A percentile compares a stretch with the other conserved stretches of the same genome.
phyloP scores from a whole-genome alignment of 2,113 vertebrate species.

The Larimichthys polyactis region DNA sequence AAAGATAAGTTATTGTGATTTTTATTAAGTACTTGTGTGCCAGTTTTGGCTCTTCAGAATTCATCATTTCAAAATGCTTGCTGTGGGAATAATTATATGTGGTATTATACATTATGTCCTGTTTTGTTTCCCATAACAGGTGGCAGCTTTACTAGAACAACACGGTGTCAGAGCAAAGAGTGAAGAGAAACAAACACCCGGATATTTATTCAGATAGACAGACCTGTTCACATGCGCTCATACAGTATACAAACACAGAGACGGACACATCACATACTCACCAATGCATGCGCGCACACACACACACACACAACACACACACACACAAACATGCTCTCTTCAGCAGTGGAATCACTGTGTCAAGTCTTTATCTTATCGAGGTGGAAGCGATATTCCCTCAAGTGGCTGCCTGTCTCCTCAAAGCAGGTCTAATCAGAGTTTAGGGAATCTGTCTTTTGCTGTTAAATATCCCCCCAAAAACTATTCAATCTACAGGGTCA shows the following conservation, averaged over 20 bases:
- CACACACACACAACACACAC: not conserved
- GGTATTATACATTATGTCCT: not conserved
- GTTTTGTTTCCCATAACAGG: slow-evolving; percentile 1
- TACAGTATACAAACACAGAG: slow-evolving; percentile 1
- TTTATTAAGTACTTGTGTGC: not conserved
- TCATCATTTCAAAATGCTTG: slow-evolving; percentile 4
- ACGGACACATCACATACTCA: not conserved
- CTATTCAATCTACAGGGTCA: slow-evolving; percentile 73
- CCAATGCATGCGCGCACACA: not conserved
- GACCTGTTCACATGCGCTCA: slow-evolving; percentile 17
- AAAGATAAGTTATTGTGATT: not conserved
- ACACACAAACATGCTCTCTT: slow-evolving; percentile 10
- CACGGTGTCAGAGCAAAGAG: slow-evolving; percentile 20
- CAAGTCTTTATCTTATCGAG: slow-evolving; percentile 76
- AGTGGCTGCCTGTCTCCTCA: slow-evolving; percentile 70
- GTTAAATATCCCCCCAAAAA: slow-evolving; percentile 80
- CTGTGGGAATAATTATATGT: slow-evolving; percentile 11
- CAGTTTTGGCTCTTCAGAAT: not conserved
- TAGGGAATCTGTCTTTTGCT: slow-evolving; percentile 73
- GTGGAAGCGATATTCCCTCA: slow-evolving; percentile 68
- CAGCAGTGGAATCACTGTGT: slow-evolving; percentile 60
- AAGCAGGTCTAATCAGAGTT: slow-evolving; percentile 68
- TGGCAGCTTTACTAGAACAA: not conserved
- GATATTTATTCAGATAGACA: slow-evolving; percentile 36
- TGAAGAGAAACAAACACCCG: slow-evolving; percentile 10